These are phyloP conservation scores for Equus przewalskii DNA, from an alignment of 2,113 vertebrate species.

Conservation along the genomic window DNA sequence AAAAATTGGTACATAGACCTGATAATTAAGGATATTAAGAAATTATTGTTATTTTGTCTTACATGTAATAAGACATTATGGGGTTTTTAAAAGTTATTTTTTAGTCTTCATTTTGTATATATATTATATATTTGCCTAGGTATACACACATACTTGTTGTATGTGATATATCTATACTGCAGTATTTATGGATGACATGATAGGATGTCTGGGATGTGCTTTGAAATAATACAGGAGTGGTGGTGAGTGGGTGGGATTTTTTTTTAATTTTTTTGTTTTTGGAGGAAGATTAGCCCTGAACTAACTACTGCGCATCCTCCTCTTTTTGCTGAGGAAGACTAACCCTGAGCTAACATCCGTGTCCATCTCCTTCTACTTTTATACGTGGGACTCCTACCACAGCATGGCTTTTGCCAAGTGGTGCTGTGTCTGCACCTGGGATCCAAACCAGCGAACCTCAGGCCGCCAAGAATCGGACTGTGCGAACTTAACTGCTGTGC, in stretches of 20 bases:
- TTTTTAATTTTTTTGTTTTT: no score
- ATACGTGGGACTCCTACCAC: no score
- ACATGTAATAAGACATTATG: neutral
- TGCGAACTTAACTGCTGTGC: no score
- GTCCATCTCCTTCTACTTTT: no score
- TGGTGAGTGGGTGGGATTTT: neutral
- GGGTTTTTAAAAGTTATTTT: neutral
- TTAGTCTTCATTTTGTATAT: neutral
- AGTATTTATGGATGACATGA: neutral
- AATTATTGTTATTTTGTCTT: neutral
- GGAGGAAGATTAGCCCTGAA: no score
- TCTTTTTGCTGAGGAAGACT: no score
- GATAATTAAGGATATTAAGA: neutral
- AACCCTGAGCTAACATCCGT: no score
- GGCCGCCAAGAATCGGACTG: no score
- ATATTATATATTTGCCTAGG: neutral
- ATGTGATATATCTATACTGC: neutral
- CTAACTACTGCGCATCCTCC: no score
- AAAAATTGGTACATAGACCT: neutral
- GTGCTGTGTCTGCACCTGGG: no score
- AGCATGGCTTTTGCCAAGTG: no score
- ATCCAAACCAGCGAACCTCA: no score
- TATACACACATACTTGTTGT: neutral
- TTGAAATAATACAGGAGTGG: neutral
- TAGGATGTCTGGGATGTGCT: neutral